Evolutionary conservation across 2,888 invertebrate species (phyloP).

Genomic region (Calameuta filiformis): DNA sequence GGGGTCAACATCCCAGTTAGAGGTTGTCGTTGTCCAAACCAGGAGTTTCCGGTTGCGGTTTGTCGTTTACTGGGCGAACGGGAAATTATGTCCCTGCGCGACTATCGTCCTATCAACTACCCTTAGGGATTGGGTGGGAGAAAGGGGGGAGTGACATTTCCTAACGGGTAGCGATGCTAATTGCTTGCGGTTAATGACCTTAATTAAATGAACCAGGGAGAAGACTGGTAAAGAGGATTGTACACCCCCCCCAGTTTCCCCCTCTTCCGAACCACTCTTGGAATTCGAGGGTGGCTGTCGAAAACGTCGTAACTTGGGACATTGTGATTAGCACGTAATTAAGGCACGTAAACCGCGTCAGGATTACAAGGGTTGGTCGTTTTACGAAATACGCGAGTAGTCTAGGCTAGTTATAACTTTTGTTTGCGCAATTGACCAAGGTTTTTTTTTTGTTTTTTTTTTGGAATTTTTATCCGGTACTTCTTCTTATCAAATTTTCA

Average conservation of each 20-base stretch:
- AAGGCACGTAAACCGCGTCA: not conserved
- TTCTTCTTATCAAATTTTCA: not conserved
- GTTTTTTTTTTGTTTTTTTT: not conserved
- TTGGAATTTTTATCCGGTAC: not conserved
- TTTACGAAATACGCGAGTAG: not conserved
- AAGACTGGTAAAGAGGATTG: not conserved
- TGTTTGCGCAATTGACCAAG: not conserved
- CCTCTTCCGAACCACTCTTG: too few species aligned
- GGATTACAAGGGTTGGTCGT: not conserved
- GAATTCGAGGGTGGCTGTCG: not conserved
- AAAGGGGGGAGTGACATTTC: not conserved
- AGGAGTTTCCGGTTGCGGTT: not conserved
- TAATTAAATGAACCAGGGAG: not conserved
- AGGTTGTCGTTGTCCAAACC: not conserved
- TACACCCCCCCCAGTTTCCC: not conserved
- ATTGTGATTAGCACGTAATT: not conserved
- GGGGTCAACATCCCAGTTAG: not conserved
- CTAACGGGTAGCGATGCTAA: not conserved
- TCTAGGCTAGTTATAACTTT: not conserved
- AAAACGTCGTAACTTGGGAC: not conserved
- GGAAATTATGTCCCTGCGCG: not conserved
- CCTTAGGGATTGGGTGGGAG: not conserved
- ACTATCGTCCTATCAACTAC: not conserved
- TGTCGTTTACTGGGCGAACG: not conserved
- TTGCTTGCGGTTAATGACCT: not conserved